A percentile compares a stretch with the other conserved stretches of the same genome.
phyloP scores from a whole-genome alignment of 2,888 invertebrate species.

The Archips crataeganus region DNA sequence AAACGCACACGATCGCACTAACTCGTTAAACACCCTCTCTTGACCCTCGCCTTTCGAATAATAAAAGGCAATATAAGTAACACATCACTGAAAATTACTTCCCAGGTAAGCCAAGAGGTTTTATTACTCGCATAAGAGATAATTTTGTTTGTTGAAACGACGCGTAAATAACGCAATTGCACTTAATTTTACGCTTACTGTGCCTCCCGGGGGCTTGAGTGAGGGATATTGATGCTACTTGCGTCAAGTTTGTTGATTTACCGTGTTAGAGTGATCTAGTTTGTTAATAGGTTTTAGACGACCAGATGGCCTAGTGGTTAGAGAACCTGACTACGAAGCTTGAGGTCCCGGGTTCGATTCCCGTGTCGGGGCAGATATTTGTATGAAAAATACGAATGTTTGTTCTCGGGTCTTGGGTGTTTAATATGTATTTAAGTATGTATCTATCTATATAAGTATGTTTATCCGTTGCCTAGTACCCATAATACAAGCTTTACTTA shows the following conservation, averaged over 20 bases:
- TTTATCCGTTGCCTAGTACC: too few species aligned
- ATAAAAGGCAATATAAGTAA: constrained; percentile 13
- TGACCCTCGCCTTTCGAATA: constrained; percentile 41
- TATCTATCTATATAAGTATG: too few species aligned
- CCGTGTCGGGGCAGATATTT: too few species aligned
- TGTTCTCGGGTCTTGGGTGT: too few species aligned
- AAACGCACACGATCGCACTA: not conserved
- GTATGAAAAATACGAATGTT: too few species aligned
- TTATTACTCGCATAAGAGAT: constrained; percentile 18
- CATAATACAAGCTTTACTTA: too few species aligned
- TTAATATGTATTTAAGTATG: too few species aligned
- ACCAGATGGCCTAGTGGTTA: too few species aligned
- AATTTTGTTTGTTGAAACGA: constrained; percentile 34
- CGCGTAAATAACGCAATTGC: constrained; percentile 42
- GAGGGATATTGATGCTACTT: constrained; percentile 3
- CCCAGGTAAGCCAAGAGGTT: constrained; percentile 10
- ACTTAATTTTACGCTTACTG: constrained; percentile 37
- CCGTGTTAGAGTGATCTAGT: not conserved
- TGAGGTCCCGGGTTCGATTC: too few species aligned
- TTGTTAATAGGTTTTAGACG: not conserved
- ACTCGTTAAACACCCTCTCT: constrained; percentile 4
- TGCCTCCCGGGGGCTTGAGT: not conserved
- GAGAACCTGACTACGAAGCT: too few species aligned
- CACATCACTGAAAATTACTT: constrained; percentile 11
- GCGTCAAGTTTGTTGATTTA: constrained; percentile 30